Percentiles rank a stretch among this genome's conserved stretches.
Conservation (phyloP, 2,888 invertebrate species). For the Aradus depressus region DNA sequence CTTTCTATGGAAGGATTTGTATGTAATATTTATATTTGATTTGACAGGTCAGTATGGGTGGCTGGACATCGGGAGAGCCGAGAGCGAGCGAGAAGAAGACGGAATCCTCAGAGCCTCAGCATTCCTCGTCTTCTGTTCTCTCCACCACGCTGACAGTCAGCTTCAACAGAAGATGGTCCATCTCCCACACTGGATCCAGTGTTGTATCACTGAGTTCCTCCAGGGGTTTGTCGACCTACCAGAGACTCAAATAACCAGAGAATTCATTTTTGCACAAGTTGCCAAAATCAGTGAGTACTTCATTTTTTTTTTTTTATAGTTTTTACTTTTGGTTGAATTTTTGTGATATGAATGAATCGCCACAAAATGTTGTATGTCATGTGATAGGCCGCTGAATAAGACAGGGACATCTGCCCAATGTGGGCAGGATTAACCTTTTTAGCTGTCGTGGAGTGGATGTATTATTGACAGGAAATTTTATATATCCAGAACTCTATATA, state of each 20-base stretch:
- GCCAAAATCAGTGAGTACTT: conserved; percentile 17
- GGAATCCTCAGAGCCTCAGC: conserved; percentile 10
- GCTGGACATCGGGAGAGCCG: not conserved
- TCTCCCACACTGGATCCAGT: conserved; percentile 12
- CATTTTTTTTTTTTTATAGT: not conserved
- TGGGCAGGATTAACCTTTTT: too few species aligned
- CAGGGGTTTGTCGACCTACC: conserved; percentile 15
- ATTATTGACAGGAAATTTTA: too few species aligned
- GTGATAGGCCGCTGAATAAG: too few species aligned
- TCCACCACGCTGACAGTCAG: conserved; percentile 14
- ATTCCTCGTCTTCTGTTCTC: conserved; percentile 15
- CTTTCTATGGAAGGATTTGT: not conserved
- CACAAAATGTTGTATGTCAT: too few species aligned
- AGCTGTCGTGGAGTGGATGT: too few species aligned
- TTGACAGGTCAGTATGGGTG: conserved; percentile 1
- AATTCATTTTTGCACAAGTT: conserved; percentile 11
- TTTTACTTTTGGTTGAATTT: not conserved
- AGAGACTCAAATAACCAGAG: conserved; percentile 6
- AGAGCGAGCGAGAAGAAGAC: not conserved
- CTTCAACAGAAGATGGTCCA: conserved; percentile 13
- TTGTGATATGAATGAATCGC: too few species aligned
- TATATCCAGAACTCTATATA: too few species aligned
- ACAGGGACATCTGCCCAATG: too few species aligned
- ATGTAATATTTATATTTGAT: not conserved
- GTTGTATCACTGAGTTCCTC: conserved; percentile 6